Base-by-base conservation (phyloP, 2,113 vertebrate genomes). In the Pycnonotus jocosus region DNA sequence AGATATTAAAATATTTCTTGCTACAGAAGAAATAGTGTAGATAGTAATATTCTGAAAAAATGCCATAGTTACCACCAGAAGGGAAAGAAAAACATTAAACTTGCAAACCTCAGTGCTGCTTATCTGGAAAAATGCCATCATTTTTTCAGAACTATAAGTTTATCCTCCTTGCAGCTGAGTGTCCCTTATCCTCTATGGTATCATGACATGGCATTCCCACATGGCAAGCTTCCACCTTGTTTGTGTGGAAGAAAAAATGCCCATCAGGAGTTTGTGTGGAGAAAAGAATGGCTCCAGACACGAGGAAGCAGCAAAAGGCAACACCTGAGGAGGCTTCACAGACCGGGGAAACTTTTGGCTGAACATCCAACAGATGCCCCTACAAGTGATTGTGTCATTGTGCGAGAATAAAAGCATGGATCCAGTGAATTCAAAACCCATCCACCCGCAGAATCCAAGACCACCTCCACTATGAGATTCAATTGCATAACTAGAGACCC, bases 121-220 rank as follows among this genome's bases (percentile, higher is more conserved):
- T 72, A 12, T 47, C 48, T 80, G 53, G 30, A 68, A 90, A 88
- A 92, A 57, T 14, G 7, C 7, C 5, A 14, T 6, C 5, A 0
- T 15, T 68, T 88, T 90, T 86, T 48, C 44, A 80, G 62, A 73
- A 31, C n/a, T 83, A 9, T 53, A 56, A 31, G 7, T 47, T 47
- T 23, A 1, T 42, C 20, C 15, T 79, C n/a, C 31, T 80, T n/a
- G 23, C 20, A 62, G 9, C 7, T 44, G 37, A 56, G 50, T 30
- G 28, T 28, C 37, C 44, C 45, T 76, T 24, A 14, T 51, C 15
- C 37, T 27, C 53, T 17, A 9, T 1, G 3, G 31, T 33, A 54
- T 7, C 2, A 4, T 61, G 53, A 31, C n/a, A 62, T 5, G 11
- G 19, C 22, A 50, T 54, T 62, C 12, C 9, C 0, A 1, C 27